phyloP scores from a whole-genome alignment of 37 sponge, comb jelly and placozoan genomes.

The Hexactinellida sp. region DNA sequence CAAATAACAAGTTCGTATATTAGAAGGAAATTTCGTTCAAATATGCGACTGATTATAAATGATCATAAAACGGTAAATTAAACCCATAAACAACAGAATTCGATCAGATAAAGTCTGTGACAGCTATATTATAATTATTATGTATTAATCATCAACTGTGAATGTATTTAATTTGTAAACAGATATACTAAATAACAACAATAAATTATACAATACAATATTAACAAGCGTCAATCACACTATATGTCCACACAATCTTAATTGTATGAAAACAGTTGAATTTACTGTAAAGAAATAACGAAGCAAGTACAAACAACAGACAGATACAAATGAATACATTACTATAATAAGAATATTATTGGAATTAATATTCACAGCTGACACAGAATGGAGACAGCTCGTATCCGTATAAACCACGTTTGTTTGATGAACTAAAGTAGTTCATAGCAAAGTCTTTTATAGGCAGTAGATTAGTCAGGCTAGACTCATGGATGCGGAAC shows the following conservation, averaged over 20 bases:
- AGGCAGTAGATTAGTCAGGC: background rate
- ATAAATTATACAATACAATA: background rate
- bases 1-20: too few relatives aligned
- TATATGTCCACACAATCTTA: background rate
- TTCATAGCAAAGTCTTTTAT: conserved; percentile 5
- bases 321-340: background rate
- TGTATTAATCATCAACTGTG: too few relatives aligned
- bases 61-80: too few relatives aligned
- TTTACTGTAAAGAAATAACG: background rate
- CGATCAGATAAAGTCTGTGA: too few relatives aligned
- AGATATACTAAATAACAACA: background rate
- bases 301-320: background rate
- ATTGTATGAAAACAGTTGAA: background rate
- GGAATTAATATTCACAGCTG: background rate
- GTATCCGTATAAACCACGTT: background rate
- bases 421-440: background rate
- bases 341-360: conserved; percentile 13
- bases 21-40: too few relatives aligned
- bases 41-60: too few relatives aligned
- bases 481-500: background rate
- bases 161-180: background rate
- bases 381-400: background rate
- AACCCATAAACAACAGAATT: too few relatives aligned
- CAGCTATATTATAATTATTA: too few relatives aligned
- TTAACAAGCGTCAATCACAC: background rate